Conservation (phyloP, 2,797 vertebrate species). For the Eidolon dupreanum region DNA sequence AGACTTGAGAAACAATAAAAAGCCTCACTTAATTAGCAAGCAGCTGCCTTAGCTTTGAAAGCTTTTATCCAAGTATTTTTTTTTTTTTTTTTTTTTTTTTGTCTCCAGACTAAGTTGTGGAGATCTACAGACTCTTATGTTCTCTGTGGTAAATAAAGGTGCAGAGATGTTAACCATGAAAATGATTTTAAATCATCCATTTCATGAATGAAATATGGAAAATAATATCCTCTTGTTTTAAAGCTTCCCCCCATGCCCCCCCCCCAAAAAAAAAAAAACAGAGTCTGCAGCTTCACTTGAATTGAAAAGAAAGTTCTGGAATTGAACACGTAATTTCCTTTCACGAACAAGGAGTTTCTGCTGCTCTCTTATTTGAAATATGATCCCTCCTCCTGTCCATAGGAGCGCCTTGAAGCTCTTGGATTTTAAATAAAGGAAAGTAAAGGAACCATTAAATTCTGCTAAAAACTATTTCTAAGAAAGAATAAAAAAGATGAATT, state of each 20-base stretch:
- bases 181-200: constrained; percentile 11
- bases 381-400: fast-evolving
- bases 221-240: constrained; percentile 1
- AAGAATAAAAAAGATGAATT: not conserved
- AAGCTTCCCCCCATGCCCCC: not conserved
- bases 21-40: constrained; percentile 34
- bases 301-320: constrained; percentile 31
- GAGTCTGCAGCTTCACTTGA: not conserved
- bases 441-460: not conserved
- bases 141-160: constrained; percentile 53
- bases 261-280: not conserved
- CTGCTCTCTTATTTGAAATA: not conserved
- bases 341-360: not conserved
- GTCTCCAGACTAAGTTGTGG: not conserved
- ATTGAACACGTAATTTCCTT: constrained; percentile 16
- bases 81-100: not conserved
- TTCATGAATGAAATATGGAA: constrained; percentile 24
- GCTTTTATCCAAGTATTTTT: not conserved
- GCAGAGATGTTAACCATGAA: constrained; percentile 32
- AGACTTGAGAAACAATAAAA: not conserved
- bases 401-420: not conserved
- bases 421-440: constrained; percentile 19
- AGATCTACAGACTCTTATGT: not conserved
- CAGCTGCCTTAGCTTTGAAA: not conserved
- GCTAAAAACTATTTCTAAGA: not conserved